Base-by-base conservation (phyloP, 1,140 invertebrate genomes). In the Drosophila punjabiensis region DNA sequence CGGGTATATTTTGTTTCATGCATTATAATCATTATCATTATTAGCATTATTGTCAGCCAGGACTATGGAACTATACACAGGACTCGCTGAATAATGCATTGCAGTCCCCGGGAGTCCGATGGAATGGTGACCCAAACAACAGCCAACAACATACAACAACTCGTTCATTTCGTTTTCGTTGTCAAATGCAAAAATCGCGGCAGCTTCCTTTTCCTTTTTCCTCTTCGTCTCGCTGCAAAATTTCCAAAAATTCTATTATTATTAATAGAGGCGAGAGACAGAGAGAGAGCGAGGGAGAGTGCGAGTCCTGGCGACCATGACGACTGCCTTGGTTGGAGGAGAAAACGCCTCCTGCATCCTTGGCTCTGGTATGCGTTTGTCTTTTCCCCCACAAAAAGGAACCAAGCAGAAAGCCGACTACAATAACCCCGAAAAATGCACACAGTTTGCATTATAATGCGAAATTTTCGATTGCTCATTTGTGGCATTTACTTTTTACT, bases 401-500 rank as follows among this genome's bases (percentile, higher is more conserved):
- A 5, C 53, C 53, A 24, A 24, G 53, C 79, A 48, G 18, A 82
- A 70, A 82, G 65, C 59, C 69, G 81, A 88, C 85, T 88, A 88
- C 85, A 88, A 88, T 88, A 88, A 82, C 85, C 85, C 70, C 85
- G 85, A 88, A 88, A 90, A 90, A 90, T 90, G 86, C 86, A 90
- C 86, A 90, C 86, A 90, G 86, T 86, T 90, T 90, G 86, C 86
- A 90, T 90, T 90, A 90, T 90, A 90, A 90, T 90, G 86, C 86
- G 86, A 90, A 88, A 90, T 90, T 90, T 90, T 90, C 86, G 86
- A 90, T 90, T 90, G 86, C 86, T 90, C 86, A 90, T 90, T 90
- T 90, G 86, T 90, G 86, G 86, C 86, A 90, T 90, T 90, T 90
- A 90, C 86, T 82, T 90, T 90, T 90, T 90, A 86, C 86, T 90